Base-by-base conservation (phyloP, 2,888 invertebrate genomes). In the Athalia circularis region DNA sequence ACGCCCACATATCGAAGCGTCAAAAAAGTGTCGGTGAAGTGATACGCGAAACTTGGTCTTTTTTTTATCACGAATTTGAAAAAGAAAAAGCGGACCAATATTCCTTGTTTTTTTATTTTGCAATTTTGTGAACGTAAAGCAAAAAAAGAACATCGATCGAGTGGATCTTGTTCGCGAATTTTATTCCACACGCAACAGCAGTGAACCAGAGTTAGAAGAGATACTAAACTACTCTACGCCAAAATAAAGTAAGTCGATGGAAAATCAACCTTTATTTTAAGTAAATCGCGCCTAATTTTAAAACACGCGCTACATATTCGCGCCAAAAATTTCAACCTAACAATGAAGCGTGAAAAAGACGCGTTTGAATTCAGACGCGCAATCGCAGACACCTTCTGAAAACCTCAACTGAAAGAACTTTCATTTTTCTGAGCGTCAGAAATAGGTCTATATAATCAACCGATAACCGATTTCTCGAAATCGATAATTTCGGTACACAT, bases 1-100 rank as follows among this genome's bases (percentile, higher is more conserved):
- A 29, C 29, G 29, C 29, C 29, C 29, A 29, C 29, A 29, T 29
- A 29, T 29, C 29, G 29, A 29, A 29, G 29, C 29, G 29, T 29
- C 29, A 29, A 29, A 29, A 68, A 68, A 68, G 68, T 68, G 68
- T 54, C 68, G 68, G 68, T 68, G 68, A 68, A 68, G 68, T 68
- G 68, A 52, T 68, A 15, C 61, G 11, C 61, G 13, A 43, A 54
- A 52, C 29, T 11, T 11, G 43, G 29, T 29, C n/a, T 64, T n/a
- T 47, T 65, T 5, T 11, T n/a, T 5, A 43, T 64, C 6, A 43
- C 4, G 9, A 47, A 47, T 65, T 48, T 9, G 9, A 9, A 1
- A 4, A 15, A 48, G 45, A 50, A 7, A 13, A 65, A 45, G n/a
- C 6, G n/a, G 13, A 59, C 59, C 11, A 59, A 59, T 29, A 29